Evolutionary conservation across 1,140 invertebrate genomes (phyloP).

Genomic region (Bradynema listronoti): DNA sequence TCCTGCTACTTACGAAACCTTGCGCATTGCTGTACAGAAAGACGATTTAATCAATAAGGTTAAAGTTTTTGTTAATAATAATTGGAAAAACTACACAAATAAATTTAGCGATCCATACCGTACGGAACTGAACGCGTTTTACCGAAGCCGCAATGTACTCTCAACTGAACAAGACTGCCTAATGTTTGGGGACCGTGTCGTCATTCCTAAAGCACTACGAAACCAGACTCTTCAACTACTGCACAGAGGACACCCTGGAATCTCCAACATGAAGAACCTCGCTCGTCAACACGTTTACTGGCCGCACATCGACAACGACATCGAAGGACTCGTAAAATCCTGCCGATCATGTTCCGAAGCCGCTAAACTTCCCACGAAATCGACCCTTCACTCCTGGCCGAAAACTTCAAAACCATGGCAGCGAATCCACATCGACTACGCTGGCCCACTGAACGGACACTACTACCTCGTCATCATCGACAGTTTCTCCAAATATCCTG

Average conservation of each 20-base stretch:
- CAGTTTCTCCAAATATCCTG: neutral
- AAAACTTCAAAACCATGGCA: constrained; percentile 17
- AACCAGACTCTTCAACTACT: constrained; percentile 58
- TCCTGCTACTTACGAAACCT: too few relatives aligned
- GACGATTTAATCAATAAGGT: too few relatives aligned
- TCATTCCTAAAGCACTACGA: constrained; percentile 59
- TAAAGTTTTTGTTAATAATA: too few relatives aligned
- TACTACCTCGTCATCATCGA: neutral
- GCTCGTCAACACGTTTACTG: constrained; percentile 52
- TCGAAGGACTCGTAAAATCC: constrained; percentile 5
- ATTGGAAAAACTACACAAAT: too few relatives aligned
- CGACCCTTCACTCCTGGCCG: constrained; percentile 10
- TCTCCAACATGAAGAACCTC: constrained; percentile 62
- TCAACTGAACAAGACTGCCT: too few relatives aligned
- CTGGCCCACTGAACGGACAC: neutral
- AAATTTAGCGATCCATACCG: too few relatives aligned
- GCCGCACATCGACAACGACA: constrained; percentile 14
- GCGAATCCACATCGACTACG: constrained; percentile 15
- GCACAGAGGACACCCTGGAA: constrained; percentile 61
- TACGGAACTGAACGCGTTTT: too few relatives aligned
- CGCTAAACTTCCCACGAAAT: constrained; percentile 11
- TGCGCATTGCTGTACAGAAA: too few relatives aligned
- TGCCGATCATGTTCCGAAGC: neutral
- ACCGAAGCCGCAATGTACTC: too few relatives aligned
- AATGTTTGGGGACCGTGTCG: constrained; percentile 53